Evolutionary conservation across 2,113 vertebrate genomes (phyloP).

Genomic region (Corvus cornix): DNA sequence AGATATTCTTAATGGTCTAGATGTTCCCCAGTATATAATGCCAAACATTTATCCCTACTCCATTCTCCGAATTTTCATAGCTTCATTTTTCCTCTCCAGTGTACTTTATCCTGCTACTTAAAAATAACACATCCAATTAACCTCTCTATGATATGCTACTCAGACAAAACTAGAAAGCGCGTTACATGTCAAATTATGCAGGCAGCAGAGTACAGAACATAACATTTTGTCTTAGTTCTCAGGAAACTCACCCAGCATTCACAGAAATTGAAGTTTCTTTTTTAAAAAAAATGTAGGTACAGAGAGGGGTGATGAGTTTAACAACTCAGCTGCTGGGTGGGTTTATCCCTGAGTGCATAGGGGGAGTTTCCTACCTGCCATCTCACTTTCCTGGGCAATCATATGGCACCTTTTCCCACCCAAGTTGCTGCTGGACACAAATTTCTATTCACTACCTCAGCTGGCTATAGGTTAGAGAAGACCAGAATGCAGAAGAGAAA

Average conservation of each 20-base stretch:
- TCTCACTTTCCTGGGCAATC: neutral
- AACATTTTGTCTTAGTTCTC: slow-evolving; percentile 55
- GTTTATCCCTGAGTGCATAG: neutral
- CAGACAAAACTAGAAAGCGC: slow-evolving; percentile 29
- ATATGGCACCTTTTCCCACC: neutral
- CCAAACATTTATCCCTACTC: slow-evolving; percentile 53
- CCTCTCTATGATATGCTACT: slow-evolving; percentile 21
- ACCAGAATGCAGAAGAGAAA: neutral
- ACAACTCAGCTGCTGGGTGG: neutral
- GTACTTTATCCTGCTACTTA: slow-evolving; percentile 38
- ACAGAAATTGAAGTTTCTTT: neutral
- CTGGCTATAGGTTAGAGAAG: neutral
- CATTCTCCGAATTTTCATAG: slow-evolving; percentile 38
- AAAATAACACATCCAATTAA: slow-evolving; percentile 68
- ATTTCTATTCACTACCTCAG: neutral
- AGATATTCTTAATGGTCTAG: neutral
- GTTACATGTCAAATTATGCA: slow-evolving; percentile 53
- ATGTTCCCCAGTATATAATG: slow-evolving; percentile 15
- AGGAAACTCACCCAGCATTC: slow-evolving; percentile 42
- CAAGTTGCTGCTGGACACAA: neutral
- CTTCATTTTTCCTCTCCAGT: slow-evolving; percentile 18
- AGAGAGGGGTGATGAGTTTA: neutral
- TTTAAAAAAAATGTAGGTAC: neutral
- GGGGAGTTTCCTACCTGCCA: neutral
- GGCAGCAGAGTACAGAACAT: slow-evolving; percentile 32